Percentiles rank a stretch among this genome's conserved stretches.
Evolutionary conservation across 1,140 invertebrate species (phyloP).

Genomic region (Drosophila nikananu): DNA sequence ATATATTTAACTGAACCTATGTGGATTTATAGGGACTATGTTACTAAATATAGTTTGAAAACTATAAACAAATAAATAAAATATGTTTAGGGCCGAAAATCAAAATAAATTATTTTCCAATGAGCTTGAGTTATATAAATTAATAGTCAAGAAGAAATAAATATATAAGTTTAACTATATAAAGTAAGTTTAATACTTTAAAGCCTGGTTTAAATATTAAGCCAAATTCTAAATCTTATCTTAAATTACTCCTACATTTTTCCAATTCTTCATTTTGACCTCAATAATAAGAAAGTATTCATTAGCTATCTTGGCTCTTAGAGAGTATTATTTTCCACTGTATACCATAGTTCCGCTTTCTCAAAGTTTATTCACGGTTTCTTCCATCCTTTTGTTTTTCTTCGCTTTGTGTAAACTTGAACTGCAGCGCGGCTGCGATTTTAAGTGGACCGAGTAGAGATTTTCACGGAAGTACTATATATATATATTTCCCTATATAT

Average conservation of each 20-base stretch:
- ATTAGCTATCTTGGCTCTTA: not conserved
- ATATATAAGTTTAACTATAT: too few species aligned
- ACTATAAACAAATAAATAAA: too few species aligned
- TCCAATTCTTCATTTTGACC: not conserved
- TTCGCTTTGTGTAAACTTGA: constrained; percentile 40
- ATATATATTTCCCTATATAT: not conserved
- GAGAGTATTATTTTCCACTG: not conserved
- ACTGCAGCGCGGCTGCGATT: constrained; percentile 20
- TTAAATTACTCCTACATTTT: not conserved
- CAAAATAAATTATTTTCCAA: not conserved
- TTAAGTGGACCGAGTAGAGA: constrained; percentile 20
- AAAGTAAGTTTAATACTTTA: too few species aligned
- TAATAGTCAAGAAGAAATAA: too few species aligned
- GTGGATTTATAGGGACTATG: too few species aligned
- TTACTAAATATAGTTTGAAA: not conserved
- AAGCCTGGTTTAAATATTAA: too few species aligned
- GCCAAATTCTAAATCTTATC: not conserved
- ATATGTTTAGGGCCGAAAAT: too few species aligned
- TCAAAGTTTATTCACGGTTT: not conserved
- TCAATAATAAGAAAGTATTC: not conserved
- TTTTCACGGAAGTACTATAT: not conserved
- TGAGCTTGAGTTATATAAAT: not conserved
- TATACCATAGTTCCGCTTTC: not conserved
- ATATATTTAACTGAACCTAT: too few species aligned
- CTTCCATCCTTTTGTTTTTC: constrained; percentile 24